Conservation (phyloP, 2,888 invertebrate genomes). For the Erannis defoliaria region DNA sequence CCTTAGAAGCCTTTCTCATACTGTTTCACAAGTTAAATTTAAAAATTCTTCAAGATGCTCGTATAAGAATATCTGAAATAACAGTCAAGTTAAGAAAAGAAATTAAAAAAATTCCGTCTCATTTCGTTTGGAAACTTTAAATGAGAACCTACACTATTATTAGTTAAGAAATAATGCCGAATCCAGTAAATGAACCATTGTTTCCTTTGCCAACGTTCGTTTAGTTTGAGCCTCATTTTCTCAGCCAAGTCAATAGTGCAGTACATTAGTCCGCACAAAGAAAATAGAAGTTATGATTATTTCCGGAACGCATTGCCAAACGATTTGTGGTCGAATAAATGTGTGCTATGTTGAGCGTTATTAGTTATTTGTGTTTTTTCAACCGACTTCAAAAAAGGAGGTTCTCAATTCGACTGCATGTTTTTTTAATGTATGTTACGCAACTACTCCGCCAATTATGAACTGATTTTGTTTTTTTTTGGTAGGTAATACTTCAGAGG, state of each 20-base stretch:
- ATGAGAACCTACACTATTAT: conserved; percentile 45
- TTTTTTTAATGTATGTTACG: too few species aligned
- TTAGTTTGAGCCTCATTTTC: conserved; percentile 66
- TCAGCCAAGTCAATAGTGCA: conserved; percentile 76
- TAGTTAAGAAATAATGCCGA: conserved; percentile 46
- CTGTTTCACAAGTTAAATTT: too few species aligned
- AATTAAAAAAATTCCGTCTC: conserved; percentile 30
- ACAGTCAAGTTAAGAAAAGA: conserved; percentile 10
- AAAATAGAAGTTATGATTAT: not conserved
- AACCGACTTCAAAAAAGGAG: too few species aligned
- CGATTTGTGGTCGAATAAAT: not conserved
- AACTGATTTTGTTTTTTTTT: too few species aligned
- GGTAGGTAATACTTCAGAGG: too few species aligned
- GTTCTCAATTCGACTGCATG: too few species aligned
- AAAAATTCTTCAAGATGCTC: not conserved
- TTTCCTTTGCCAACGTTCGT: conserved; percentile 57
- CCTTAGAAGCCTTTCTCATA: too few species aligned
- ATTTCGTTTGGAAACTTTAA: conserved; percentile 41
- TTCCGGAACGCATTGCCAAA: not conserved
- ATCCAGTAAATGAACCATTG: conserved; percentile 43
- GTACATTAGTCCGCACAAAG: conserved; percentile 28
- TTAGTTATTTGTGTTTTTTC: not conserved
- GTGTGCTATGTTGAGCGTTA: not conserved
- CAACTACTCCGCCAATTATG: too few species aligned
- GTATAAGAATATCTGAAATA: not conserved